These are phyloP conservation scores for Xyrichtys novacula DNA, from an alignment of 2,797 vertebrate genomes.

Conservation along the genomic window DNA sequence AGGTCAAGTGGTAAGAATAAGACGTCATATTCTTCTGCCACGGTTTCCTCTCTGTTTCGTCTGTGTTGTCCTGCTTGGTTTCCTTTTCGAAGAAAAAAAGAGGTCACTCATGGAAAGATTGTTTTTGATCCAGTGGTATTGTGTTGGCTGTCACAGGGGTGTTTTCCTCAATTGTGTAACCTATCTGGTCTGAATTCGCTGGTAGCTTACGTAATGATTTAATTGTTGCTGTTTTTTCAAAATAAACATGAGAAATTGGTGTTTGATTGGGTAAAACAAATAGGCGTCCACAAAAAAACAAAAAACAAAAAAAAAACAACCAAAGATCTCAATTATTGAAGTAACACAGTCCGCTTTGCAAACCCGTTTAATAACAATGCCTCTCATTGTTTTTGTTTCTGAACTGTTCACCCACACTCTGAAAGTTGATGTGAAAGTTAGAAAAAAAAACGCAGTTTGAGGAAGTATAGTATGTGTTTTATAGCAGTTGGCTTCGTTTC, in stretches of 20 bases:
- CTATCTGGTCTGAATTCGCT: background rate
- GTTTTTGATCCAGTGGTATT: background rate
- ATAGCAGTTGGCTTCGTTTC: constrained; percentile 5
- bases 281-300: background rate
- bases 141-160: background rate
- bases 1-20: constrained; percentile 54
- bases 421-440: constrained; percentile 16
- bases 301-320: too few species aligned
- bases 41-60: constrained; percentile 50
- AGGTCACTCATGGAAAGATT: background rate
- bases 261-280: constrained; percentile 8
- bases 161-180: background rate
- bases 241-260: background rate
- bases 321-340: background rate
- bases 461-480: constrained; percentile 57
- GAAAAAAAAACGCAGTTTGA: constrained; percentile 24
- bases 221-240: background rate
- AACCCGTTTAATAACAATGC: background rate
- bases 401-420: background rate
- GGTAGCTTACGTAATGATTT: background rate
- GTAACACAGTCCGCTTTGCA: background rate
- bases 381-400: background rate
- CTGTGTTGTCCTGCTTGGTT: constrained; percentile 27
- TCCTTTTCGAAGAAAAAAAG: constrained; percentile 38
- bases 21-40: constrained; percentile 27